Percentiles rank a stretch among this genome's conserved stretches.
phyloP scores from a whole-genome alignment of 1,140 invertebrate genomes.

The Chymomyza costata region DNA sequence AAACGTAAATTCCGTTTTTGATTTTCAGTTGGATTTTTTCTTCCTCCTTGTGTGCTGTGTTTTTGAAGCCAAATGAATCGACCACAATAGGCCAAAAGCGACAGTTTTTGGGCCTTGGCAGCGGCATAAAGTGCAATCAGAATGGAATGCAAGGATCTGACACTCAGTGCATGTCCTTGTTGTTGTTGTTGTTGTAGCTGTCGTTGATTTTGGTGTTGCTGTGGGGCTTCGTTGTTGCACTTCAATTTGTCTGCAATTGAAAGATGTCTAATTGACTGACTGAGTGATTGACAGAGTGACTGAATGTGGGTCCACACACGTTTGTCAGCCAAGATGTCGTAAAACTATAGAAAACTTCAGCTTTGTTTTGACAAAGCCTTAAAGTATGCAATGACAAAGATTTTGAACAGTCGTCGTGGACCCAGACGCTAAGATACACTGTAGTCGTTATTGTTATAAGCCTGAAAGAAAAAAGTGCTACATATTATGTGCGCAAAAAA shows the following conservation, averaged over 20 bases:
- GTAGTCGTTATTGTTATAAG: too few species aligned
- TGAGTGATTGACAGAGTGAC: slow-evolving; percentile 29
- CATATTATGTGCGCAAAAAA: too few species aligned
- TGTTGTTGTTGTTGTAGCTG: not conserved
- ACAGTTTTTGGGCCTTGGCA: not conserved
- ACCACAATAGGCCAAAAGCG: too few species aligned
- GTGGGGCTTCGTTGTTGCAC: not conserved
- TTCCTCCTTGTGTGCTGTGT: too few species aligned
- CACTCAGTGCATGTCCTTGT: not conserved
- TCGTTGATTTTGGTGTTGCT: slow-evolving; percentile 6
- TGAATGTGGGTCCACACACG: slow-evolving; percentile 34
- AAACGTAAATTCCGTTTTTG: slow-evolving; percentile 33
- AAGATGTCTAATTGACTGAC: slow-evolving; percentile 41
- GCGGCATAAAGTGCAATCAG: slow-evolving; percentile 2
- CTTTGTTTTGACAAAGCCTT: slow-evolving; percentile 33
- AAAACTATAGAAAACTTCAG: slow-evolving; percentile 12
- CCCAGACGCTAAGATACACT: too few species aligned
- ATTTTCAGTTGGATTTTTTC: too few species aligned
- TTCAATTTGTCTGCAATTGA: slow-evolving; percentile 42
- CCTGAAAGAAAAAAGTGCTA: too few species aligned
- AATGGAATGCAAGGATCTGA: not conserved
- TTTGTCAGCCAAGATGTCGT: slow-evolving; percentile 18
- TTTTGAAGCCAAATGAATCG: too few species aligned
- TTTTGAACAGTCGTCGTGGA: not conserved
- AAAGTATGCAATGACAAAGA: slow-evolving; percentile 10